phyloP scores from a whole-genome alignment of 2,113 vertebrate genomes.

The Catharus minimus region DNA sequence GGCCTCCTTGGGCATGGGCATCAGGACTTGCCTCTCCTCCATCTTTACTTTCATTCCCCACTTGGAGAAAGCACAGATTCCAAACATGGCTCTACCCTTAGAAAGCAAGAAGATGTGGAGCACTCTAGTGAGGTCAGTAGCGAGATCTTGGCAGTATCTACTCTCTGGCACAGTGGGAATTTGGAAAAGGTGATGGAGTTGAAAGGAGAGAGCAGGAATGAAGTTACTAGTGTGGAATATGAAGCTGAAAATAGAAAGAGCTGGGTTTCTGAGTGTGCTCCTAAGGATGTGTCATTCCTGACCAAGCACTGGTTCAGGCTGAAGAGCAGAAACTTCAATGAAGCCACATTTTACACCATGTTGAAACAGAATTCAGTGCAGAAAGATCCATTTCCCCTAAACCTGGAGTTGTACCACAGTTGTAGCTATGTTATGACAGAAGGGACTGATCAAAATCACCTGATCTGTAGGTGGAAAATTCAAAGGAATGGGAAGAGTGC shows the following conservation, averaged over 20 bases:
- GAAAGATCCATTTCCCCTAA: background rate
- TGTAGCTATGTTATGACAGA: background rate
- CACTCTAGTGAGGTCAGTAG: background rate
- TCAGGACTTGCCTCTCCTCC: background rate
- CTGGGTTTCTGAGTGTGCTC: background rate
- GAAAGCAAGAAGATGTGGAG: background rate
- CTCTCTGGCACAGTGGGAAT: background rate
- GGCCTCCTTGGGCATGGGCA: background rate
- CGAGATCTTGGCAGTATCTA: background rate
- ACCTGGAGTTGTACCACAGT: background rate
- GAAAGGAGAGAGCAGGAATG: background rate
- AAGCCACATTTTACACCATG: background rate
- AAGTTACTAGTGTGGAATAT: background rate
- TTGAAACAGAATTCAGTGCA: background rate
- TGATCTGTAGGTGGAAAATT: background rate
- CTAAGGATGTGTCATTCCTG: background rate
- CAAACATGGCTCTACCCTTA: background rate
- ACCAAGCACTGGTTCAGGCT: background rate
- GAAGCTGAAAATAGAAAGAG: background rate
- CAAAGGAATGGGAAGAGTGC: background rate
- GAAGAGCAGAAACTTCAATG: background rate
- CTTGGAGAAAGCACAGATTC: background rate
- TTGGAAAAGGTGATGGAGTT: background rate
- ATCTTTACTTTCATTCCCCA: background rate
- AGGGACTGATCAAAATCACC: background rate